Evolutionary conservation across 2,797 vertebrate species (phyloP), one percentile per base, ranked within the genome.

Genomic region (Menidia menidia): DNA sequence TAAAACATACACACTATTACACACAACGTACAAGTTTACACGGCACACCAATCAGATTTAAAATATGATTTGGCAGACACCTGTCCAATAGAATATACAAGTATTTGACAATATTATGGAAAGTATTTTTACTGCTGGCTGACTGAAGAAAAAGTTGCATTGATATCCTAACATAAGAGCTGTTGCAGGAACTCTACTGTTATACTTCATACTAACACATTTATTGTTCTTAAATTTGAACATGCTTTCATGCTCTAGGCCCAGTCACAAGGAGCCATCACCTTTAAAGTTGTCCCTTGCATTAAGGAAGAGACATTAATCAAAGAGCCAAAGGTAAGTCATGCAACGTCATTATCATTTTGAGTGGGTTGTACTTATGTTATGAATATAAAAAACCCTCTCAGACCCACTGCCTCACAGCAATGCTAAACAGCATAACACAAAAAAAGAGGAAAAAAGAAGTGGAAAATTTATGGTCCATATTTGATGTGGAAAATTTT

Each of bases 181-280:
- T 25, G 25, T 25, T 25, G 25, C 25, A 25, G 25, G 25, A 25
- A 25, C 25, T 25, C 25, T 25, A 25, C 25, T 25, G 25, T 25
- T 25, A 25, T 25, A 25, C 25, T 25, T 25, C 25, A 25, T 25
- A 25, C 25, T 9, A 39, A 39, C 35, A 2, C 35, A 6, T 39
- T 3, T 39, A 39, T 39, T 39, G 35, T 39, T 39, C 5, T 6
- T 39, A 39, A 39, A 9, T 39, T 39, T 6, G 35, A 39, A 25
- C 25, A 25, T 25, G 25, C 25, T 25, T 1, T 25, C 25, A n/a
- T 68, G 50, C 41, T 69, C 14, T 64, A 99, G 98, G 95, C 95
- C 69, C 95, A 98, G 79, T 98, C 97, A 13, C 95, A 98, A 93
- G 97, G 97, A 87, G 98, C 97, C 83, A 98, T 99, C 84, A 99